Base-by-base conservation (phyloP, 2,797 vertebrate species). In the Mus caroli region DNA sequence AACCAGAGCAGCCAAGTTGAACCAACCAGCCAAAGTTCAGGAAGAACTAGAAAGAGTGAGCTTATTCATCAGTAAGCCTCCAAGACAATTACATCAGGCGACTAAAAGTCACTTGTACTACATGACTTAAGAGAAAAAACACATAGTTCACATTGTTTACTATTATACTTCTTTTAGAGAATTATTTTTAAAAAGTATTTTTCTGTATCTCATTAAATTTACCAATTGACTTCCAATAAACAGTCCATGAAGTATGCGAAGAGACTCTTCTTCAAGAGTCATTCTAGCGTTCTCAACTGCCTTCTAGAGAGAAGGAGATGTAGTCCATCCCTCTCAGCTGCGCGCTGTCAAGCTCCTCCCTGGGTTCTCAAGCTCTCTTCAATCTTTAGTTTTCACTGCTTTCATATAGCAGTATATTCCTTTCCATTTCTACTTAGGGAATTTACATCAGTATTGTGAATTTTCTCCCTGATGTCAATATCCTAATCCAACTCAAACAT, bases 121-220 rank as follows among this genome's bases (percentile, higher is more conserved):
- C 17, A 8, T 85, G 77, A 88, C 31, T 85, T 80, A 37, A 12
- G 34, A 12, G 5, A 76, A 24, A 24, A 92, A 95, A 94, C 6
- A 2, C 17, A 22, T 56, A 11, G 62, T 78, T 94, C 71, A 60
- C 79, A 5, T 79, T 14, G 11, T 88, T 96, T 52, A 82, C 15
- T 82, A 75, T 93, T 62, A 43, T 2, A 79, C 17, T 17, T 73
- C n/a, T 43, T 88, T 96, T 92, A 67, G 15, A 94, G 6, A 83
- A 43, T 78, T 71, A 56, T 50, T 91, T 86, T 73, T 92, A 58
- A 77, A 92, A 94, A 77, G 1, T 43, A 12, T n/a, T 90, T 95
- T 94, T 96, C 6, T 31, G 46, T 88, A 86, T 94, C 52, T 89
- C 80, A 80, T 77, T 96, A 89, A 92, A 94, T 78, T 91, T 54